Base-by-base conservation (phyloP, 2,797 vertebrate species). In the Pseudomugil tenellus region DNA sequence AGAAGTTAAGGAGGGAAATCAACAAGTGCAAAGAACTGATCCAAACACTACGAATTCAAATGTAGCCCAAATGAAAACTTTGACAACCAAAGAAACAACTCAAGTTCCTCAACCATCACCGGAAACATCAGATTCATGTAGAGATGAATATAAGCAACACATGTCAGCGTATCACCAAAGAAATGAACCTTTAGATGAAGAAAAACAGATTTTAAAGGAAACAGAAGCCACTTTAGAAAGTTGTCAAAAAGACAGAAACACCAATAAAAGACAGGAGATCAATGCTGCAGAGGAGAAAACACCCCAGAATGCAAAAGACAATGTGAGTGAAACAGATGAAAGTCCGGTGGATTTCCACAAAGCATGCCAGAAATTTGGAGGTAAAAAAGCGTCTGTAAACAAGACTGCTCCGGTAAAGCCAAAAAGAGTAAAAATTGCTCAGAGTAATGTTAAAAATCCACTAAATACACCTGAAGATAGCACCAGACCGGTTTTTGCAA, bases 401-500 rank as follows among this genome's bases (percentile, higher is more conserved):
- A 87, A 83, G 63, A 78, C 32, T 34, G 56, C 67, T 2, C 92
- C 93, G 0, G 71, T 83, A 6, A 93, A 94, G 54, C 92, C 93
- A 51, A 95, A 93, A 83, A 89, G 92, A 88, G 86, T 88, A 12
- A 94, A 91, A 90, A 86, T 89, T 63, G 63, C 86, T n/a, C 64
- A 80, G 51, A 17, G 61, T 21, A 59, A 83, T 0, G 72, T 17
- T 26, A 84, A 80, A 63, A 80, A 32, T 13, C 39, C 56, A 32
- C 76, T 72, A 62, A 19, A 71, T 16, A 29, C 41, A 11, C 34
- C 62, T 53, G 58, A 10, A 76, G 46, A 63, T 16, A 71, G 62
- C 26, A 17, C 21, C 10, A 13, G 17, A n/a, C 12, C 46, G 53
- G 35, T 52, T 63, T 32, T 55, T 5, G 2, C 51, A 72, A 28